Base-by-base conservation (phyloP, 2,888 invertebrate genomes). In the Thereva nobilitata region DNA sequence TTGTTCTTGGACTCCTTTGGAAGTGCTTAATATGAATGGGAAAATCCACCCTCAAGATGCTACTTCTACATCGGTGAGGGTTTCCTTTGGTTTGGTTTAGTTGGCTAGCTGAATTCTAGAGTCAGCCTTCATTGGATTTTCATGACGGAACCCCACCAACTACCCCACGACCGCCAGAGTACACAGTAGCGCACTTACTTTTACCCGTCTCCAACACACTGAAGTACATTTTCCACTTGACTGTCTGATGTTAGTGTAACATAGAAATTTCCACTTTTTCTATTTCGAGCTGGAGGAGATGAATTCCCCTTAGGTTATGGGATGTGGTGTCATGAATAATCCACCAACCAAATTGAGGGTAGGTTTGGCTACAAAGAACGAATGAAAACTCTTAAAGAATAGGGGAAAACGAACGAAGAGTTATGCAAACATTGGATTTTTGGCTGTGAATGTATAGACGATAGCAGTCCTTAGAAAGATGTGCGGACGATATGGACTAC, bases 351-450 rank as follows among this genome's bases (percentile, higher is more conserved):
- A 63, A 35, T 50, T 42, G 35, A 52, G 63, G 49, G 49, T 50
- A 42, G 63, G 63, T 50, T 63, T 63, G 63, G 63, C 42, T 42
- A 37, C 7, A 63, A 44, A 44, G n/a, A 6, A 12, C 41, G 42
- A 44, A 41, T 35, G 12, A 63, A 64, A 10, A 41, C 44, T 41
- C 12, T 12, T 5, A 44, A 44, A 64, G 53, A 64, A 64, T 64
- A 23, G 37, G 23, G 35, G 53, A 9, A 5, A 53, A 10, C 34
- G 35, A 9, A 53, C 38, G 49, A 47, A 57, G 55, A 68, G 68
- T 68, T 68, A 68, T 68, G 64, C 66, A 68, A 68, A 68, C 68
- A 56, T 66, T 41, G 64, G 63, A 52, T 63, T 57, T 57, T 45
- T 57, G 45, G 57, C 45, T 57, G 6, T 57, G 35, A 45, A 57